A percentile compares a stretch with the other conserved stretches of the same genome.
Evolutionary conservation across 30 jellyfish, hydroid and myxozoan species (phyloP).

Genomic region (Cassiopea andromeda): DNA sequence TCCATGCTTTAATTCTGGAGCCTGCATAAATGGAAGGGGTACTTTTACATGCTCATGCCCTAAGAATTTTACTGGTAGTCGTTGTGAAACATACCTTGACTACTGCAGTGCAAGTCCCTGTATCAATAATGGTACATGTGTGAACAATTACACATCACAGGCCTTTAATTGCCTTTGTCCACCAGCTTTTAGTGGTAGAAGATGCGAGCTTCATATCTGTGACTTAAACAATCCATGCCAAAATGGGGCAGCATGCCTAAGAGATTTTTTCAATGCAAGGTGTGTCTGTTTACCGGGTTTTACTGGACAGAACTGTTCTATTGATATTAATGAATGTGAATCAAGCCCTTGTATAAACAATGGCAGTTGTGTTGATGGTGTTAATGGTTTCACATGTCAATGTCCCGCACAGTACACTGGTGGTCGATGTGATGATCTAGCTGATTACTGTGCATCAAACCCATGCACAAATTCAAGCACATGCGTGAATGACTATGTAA

Average conservation of each 20-base stretch:
- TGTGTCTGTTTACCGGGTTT: slow-evolving; percentile 79
- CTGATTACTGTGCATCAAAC: slow-evolving; percentile 62
- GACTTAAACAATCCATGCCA: slow-evolving; percentile 58
- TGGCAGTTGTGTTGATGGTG: slow-evolving; percentile 74
- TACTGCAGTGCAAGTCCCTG: slow-evolving; percentile 78
- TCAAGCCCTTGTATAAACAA: slow-evolving; percentile 83
- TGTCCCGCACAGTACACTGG: slow-evolving; percentile 80
- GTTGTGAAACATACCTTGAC: slow-evolving; percentile 59
- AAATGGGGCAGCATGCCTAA: slow-evolving; percentile 78
- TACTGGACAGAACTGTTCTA: slow-evolving; percentile 85
- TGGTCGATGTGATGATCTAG: slow-evolving; percentile 50
- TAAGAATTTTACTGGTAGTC: slow-evolving; percentile 60
- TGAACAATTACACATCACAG: slow-evolving; percentile 18
- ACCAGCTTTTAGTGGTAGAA: slow-evolving; percentile 54
- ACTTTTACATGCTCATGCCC: slow-evolving; percentile 58
- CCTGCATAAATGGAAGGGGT: slow-evolving; percentile 42
- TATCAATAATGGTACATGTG: slow-evolving; percentile 77
- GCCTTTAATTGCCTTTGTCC: slow-evolving; percentile 74
- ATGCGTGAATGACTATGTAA: slow-evolving; percentile 51
- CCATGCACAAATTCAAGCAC: slow-evolving; percentile 83
- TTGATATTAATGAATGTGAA: slow-evolving; percentile 77
- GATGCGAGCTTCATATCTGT: slow-evolving; percentile 65
- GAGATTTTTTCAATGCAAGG: slow-evolving; percentile 29
- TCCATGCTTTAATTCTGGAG: slow-evolving; percentile 67
- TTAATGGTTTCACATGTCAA: slow-evolving; percentile 56